These are phyloP conservation scores for Panopea generosa DNA, from an alignment of 2,888 invertebrate species.

Conservation along the genomic window DNA sequence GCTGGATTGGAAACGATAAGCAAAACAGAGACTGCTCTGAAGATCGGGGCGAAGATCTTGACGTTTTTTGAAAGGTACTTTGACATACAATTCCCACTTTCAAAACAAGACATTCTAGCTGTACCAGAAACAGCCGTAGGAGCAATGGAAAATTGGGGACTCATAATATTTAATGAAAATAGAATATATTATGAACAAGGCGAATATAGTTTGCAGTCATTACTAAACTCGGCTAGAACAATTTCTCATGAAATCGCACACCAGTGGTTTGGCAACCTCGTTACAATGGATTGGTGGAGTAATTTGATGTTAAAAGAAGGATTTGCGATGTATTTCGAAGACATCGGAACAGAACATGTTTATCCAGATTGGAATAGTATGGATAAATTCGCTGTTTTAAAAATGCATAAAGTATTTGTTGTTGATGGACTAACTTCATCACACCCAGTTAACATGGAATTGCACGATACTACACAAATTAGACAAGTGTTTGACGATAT, in stretches of 20 bases:
- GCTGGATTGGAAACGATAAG: slow-evolving; percentile 88
- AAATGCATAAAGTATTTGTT: slow-evolving; percentile 90
- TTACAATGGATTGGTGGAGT: slow-evolving; percentile 96
- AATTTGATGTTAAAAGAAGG: slow-evolving; percentile 96
- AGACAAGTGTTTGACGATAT: slow-evolving; percentile 95
- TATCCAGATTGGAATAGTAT: slow-evolving; percentile 93
- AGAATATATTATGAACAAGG: slow-evolving; percentile 90
- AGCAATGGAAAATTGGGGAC: slow-evolving; percentile 96
- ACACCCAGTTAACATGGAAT: slow-evolving; percentile 96
- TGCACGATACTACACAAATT: slow-evolving; percentile 94
- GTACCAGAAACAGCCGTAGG: slow-evolving; percentile 94
- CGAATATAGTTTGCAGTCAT: slow-evolving; percentile 83
- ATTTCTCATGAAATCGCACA: slow-evolving; percentile 92
- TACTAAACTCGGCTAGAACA: slow-evolving; percentile 86
- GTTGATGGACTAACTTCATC: slow-evolving; percentile 93
- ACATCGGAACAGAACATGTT: slow-evolving; percentile 89
- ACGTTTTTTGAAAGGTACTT: slow-evolving; percentile 94
- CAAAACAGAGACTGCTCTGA: slow-evolving; percentile 89
- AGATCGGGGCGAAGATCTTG: slow-evolving; percentile 88
- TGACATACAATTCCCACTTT: slow-evolving; percentile 93
- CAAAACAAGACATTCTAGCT: slow-evolving; percentile 94
- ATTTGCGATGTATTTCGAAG: slow-evolving; percentile 92
- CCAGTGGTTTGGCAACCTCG: slow-evolving; percentile 88
- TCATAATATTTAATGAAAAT: slow-evolving; percentile 91
- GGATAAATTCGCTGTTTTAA: slow-evolving; percentile 71